These are phyloP conservation scores for Mesochorus sp. DNA, from an alignment of 2,888 invertebrate species.

Conservation along the genomic window DNA sequence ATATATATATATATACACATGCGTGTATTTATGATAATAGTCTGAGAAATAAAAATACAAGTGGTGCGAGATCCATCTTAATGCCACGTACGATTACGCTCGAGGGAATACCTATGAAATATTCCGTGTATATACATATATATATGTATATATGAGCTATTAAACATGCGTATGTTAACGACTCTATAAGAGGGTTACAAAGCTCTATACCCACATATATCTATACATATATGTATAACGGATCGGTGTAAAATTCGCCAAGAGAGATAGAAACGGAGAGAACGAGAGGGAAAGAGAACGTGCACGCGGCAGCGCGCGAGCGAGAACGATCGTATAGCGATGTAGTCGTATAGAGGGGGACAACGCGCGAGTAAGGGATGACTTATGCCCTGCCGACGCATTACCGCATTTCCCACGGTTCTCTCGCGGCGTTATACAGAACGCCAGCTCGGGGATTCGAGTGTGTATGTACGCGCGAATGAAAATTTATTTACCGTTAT, in stretches of 20 bases:
- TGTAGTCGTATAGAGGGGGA: constrained; percentile 30
- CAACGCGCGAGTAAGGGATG: constrained; percentile 60
- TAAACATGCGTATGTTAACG: constrained; percentile 32
- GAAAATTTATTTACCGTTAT: constrained; percentile 68
- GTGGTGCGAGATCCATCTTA: not conserved
- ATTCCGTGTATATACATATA: not conserved
- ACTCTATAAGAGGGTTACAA: constrained; percentile 38
- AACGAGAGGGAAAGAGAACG: constrained; percentile 12
- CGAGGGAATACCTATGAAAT: not conserved
- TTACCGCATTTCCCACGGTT: constrained; percentile 68
- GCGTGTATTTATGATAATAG: too few species aligned
- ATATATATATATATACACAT: too few species aligned
- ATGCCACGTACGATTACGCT: not conserved
- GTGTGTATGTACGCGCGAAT: constrained; percentile 63
- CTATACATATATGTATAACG: constrained; percentile 42
- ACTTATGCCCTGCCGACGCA: constrained; percentile 68
- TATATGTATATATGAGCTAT: too few species aligned
- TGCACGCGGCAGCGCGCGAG: not conserved
- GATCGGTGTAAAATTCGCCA: constrained; percentile 53
- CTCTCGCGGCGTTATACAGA: constrained; percentile 51
- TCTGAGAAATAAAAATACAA: too few species aligned
- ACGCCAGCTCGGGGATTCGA: constrained; percentile 41
- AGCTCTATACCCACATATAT: constrained; percentile 24
- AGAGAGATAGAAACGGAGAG: too few species aligned
- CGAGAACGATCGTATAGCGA: constrained; percentile 17